These are phyloP conservation scores for Crenichthys baileyi DNA, from an alignment of 2,797 vertebrate genomes.

Conservation along the genomic window DNA sequence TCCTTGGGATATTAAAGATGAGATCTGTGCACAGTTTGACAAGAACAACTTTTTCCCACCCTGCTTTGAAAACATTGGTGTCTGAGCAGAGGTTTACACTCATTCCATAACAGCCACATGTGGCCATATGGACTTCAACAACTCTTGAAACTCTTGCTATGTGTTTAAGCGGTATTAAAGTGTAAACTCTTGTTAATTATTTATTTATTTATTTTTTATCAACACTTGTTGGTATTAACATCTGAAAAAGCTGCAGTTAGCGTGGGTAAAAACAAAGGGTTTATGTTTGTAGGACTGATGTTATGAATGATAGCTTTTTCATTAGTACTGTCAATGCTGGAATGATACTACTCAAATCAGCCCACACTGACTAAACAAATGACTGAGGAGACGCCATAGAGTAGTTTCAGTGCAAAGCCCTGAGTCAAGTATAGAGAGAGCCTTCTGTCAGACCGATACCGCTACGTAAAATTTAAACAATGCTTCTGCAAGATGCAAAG, in stretches of 20 bases:
- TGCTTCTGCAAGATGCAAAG: background rate
- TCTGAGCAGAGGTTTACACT: conserved; percentile 29
- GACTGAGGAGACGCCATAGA: conserved; percentile 27
- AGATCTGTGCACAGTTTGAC: background rate
- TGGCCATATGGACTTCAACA: conserved; percentile 2
- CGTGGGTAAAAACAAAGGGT: background rate
- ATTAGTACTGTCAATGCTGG: conserved; percentile 34
- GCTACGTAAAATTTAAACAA: background rate
- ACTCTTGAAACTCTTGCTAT: conserved; percentile 2
- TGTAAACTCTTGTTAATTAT: background rate
- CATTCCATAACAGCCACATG: conserved; percentile 35
- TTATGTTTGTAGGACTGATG: conserved; percentile 7
- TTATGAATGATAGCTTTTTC: conserved; percentile 50
- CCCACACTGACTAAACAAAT: conserved; percentile 26
- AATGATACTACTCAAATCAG: conserved; percentile 48
- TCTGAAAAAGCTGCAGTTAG: background rate
- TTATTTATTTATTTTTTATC: background rate
- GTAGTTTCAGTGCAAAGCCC: conserved; percentile 52
- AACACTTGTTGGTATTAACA: background rate
- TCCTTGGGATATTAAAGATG: no score
- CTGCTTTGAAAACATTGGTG: conserved; percentile 18
- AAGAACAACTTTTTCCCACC: conserved; percentile 19
- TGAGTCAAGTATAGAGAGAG: conserved; percentile 47
- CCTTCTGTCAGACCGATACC: conserved; percentile 7
- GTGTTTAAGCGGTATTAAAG: background rate